These are phyloP conservation scores for Physeter macrocephalus DNA, from an alignment of 2,113 vertebrate genomes.

Conservation along the genomic window DNA sequence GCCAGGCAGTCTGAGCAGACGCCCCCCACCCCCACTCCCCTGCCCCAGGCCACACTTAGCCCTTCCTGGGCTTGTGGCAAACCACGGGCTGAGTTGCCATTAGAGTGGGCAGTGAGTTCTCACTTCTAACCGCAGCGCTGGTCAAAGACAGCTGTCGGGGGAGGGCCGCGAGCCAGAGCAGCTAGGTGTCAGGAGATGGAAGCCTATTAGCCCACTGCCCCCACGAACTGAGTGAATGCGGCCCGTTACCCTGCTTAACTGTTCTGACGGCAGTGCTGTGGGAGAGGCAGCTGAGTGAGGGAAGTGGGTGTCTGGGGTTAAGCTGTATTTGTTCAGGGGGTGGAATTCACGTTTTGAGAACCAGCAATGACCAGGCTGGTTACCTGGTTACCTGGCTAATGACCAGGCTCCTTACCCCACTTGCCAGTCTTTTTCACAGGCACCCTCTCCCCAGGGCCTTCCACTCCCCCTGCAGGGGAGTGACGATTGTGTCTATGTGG, in stretches of 20 bases:
- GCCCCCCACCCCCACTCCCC: accelerated
- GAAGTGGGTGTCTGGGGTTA: background rate
- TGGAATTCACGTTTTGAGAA: background rate
- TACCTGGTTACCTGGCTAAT: too few relatives aligned
- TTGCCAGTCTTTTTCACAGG: background rate
- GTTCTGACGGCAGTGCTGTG: accelerated
- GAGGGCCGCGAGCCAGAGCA: accelerated
- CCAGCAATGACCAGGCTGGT: background rate
- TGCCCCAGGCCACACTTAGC: background rate
- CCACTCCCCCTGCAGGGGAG: background rate
- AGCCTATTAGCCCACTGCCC: background rate
- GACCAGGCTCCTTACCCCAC: background rate
- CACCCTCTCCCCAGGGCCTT: background rate
- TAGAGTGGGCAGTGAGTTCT: background rate
- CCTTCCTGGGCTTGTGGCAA: background rate
- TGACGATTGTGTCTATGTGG: accelerated
- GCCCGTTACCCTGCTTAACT: background rate
- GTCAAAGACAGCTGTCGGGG: background rate
- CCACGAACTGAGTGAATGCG: accelerated
- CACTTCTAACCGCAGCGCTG: accelerated
- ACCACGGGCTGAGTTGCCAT: background rate
- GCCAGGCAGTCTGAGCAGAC: background rate
- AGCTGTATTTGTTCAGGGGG: background rate
- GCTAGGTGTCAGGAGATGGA: background rate
- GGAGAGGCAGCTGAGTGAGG: background rate